These are phyloP conservation scores for Nothoprocta perdicaria DNA, from an alignment of 2,113 vertebrate genomes.

Conservation along the genomic window DNA sequence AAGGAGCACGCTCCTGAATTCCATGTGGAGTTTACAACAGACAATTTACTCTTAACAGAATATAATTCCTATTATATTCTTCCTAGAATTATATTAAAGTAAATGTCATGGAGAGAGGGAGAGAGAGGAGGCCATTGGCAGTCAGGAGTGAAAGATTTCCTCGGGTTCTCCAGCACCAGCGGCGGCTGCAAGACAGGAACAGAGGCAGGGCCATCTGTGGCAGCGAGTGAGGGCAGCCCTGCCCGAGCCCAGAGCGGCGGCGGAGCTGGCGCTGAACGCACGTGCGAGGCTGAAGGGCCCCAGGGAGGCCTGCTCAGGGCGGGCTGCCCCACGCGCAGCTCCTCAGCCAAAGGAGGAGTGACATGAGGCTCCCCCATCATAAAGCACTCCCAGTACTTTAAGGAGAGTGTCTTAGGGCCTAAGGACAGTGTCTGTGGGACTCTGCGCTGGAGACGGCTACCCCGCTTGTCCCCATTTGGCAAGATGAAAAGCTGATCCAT, in stretches of 20 bases:
- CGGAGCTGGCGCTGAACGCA: neutral
- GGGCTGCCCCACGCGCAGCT: neutral
- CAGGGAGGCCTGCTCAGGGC: neutral
- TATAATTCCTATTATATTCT: neutral
- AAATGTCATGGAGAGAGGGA: neutral
- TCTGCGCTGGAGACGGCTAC: neutral
- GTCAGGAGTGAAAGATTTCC: neutral
- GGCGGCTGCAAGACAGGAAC: neutral
- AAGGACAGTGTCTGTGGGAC: neutral
- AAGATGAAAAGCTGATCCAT: neutral
- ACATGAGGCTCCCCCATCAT: neutral
- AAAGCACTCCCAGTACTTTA: neutral
- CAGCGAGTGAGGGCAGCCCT: neutral
- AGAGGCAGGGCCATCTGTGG: neutral
- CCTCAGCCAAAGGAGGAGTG: neutral
- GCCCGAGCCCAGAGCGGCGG: neutral
- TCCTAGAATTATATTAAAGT: neutral
- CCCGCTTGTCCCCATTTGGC: neutral
- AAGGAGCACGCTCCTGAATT: neutral
- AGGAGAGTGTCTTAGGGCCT: neutral
- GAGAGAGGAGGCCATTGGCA: neutral
- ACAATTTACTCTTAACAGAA: rapidly evolving
- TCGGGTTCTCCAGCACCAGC: neutral
- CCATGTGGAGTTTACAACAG: neutral
- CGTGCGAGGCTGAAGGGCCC: neutral